A percentile compares a stretch with the other conserved stretches of the same genome.
Conservation (phyloP, 2,797 vertebrate genomes). For the Zalophus californianus region DNA sequence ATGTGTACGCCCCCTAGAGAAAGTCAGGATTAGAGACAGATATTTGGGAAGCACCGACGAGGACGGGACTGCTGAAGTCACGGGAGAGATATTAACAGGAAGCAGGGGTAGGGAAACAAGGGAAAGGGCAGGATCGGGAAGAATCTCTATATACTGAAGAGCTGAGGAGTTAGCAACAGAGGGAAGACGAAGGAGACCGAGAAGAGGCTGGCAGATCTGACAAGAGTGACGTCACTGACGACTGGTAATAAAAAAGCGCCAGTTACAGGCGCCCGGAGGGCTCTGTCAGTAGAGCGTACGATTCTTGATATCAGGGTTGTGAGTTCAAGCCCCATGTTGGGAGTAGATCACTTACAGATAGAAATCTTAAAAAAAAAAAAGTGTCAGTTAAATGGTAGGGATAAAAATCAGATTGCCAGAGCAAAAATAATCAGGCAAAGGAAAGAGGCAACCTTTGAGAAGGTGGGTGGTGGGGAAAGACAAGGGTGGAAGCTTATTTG, state of each 20-base stretch:
- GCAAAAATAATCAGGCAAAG: neutral
- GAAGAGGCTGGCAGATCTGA: neutral
- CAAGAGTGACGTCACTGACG: neutral
- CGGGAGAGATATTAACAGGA: neutral
- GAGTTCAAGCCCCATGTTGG: neutral
- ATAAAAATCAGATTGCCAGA: neutral
- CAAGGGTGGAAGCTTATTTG: neutral
- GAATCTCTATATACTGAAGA: neutral
- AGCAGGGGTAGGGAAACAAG: neutral
- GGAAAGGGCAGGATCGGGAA: neutral
- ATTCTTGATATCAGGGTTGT: neutral
- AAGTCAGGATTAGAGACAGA: neutral
- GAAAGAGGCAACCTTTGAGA: slow-evolving; percentile 24
- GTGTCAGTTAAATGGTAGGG: neutral
- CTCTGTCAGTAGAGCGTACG: neutral
- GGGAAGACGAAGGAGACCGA: neutral
- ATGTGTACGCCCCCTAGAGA: neutral
- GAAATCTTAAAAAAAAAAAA: neutral
- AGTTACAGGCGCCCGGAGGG: neutral
- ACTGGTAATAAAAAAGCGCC: neutral
- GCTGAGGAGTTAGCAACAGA: neutral
- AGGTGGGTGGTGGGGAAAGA: neutral
- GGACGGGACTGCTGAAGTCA: neutral
- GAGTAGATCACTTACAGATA: neutral
- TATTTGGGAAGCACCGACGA: neutral